Conservation (phyloP, 1,140 invertebrate genomes). For the Drosophila takahashii region DNA sequence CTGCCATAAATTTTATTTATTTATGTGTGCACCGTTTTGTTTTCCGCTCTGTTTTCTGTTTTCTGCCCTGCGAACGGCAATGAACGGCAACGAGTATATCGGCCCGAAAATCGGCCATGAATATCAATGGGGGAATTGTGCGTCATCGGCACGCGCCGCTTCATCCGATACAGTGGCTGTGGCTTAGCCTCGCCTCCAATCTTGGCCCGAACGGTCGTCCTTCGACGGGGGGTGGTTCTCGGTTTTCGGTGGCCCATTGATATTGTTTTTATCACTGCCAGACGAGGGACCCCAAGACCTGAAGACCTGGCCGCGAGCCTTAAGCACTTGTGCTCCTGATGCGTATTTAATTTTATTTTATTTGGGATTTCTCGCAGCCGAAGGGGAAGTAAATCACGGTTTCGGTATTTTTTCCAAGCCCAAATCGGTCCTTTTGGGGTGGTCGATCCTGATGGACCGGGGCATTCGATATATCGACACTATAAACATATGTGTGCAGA, state of each 20-base stretch:
- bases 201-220: constrained; percentile 30
- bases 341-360: constrained; percentile 82
- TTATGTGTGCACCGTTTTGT: constrained; percentile 71
- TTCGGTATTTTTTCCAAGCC: constrained; percentile 41
- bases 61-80: background rate
- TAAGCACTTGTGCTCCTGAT: constrained; percentile 75
- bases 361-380: constrained; percentile 61
- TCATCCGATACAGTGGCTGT: constrained; percentile 47
- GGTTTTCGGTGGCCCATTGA: constrained; percentile 39
- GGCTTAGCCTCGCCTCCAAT: constrained; percentile 48
- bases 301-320: constrained; percentile 46
- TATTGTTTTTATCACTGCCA: constrained; percentile 80
- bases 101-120: constrained; percentile 73
- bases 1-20: constrained; percentile 81
- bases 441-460: constrained; percentile 25
- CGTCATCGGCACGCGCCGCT: constrained; percentile 65
- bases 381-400: constrained; percentile 74
- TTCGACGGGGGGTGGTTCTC: constrained; percentile 9
- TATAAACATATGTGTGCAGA: constrained; percentile 37
- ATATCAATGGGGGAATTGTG: constrained; percentile 79
- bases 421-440: constrained; percentile 23
- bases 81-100: constrained; percentile 22
- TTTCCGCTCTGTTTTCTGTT: constrained; percentile 41
- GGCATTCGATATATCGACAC: constrained; percentile 22
- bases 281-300: constrained; percentile 19